A percentile compares a stretch with the other conserved stretches of the same genome.
These are phyloP conservation scores for Chloroceryle aenea DNA, from an alignment of 2,113 vertebrate genomes.

Conservation along the genomic window DNA sequence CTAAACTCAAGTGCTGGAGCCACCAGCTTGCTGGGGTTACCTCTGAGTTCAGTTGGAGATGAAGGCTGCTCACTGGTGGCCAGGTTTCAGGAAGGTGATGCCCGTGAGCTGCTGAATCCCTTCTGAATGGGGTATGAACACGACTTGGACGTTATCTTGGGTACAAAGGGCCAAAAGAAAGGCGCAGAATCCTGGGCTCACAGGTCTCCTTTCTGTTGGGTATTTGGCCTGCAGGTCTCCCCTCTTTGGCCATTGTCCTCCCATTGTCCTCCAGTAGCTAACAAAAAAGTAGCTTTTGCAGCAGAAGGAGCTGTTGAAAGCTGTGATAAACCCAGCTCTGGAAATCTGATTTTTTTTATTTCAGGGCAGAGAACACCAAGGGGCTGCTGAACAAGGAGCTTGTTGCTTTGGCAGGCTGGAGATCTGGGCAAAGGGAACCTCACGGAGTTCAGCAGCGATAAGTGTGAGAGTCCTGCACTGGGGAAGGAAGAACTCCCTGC, in stretches of 20 bases:
- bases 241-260: accelerated
- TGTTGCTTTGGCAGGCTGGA: not conserved
- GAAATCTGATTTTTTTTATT: not conserved
- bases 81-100: not conserved
- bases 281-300: not conserved
- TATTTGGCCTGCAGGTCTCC: not conserved
- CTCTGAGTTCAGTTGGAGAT: not conserved
- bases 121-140: not conserved
- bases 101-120: not conserved
- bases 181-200: not conserved
- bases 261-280: not conserved
- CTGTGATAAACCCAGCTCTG: not conserved
- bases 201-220: not conserved
- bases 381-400: not conserved
- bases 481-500: no score
- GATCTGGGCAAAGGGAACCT: no score
- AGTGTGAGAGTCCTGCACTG: no score
- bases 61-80: not conserved
- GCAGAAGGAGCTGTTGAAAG: not conserved
- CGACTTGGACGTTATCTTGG: not conserved
- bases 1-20: not conserved
- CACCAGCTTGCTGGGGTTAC: not conserved
- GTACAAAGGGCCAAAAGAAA: not conserved
- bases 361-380: no score
- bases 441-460: no score